Conservation (phyloP, 2,113 vertebrate species). For the Pygoscelis adeliae region DNA sequence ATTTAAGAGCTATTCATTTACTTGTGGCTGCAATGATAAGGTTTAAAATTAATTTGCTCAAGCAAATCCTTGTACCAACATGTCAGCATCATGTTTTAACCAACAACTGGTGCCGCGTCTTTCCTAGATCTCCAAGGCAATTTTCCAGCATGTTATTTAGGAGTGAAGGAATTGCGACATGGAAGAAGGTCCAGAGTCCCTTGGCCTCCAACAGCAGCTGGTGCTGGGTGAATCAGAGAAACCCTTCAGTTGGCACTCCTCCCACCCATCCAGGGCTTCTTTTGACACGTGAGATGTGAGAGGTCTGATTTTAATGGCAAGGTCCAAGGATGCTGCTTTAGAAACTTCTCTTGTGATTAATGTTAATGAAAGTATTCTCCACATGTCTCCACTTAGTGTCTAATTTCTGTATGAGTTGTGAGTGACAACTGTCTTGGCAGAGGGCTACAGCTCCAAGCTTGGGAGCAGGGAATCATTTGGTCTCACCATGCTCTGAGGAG, state of each 20-base stretch:
- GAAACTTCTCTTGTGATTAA: neutral
- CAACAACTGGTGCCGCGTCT: neutral
- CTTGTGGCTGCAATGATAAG: neutral
- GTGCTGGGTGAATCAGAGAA: neutral
- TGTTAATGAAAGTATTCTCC: neutral
- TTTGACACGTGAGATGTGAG: fast-evolving
- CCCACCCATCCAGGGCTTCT: neutral
- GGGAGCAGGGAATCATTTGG: neutral
- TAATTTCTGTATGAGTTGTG: neutral
- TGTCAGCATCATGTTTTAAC: neutral
- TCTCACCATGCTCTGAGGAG: neutral
- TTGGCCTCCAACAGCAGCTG: neutral
- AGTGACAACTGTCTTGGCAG: neutral
- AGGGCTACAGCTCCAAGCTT: neutral
- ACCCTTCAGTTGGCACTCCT: neutral
- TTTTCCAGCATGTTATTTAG: neutral
- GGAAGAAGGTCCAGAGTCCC: neutral
- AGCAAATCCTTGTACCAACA: neutral
- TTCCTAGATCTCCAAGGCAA: neutral
- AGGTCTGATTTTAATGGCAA: neutral
- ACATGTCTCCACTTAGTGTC: neutral
- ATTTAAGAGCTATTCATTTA: neutral
- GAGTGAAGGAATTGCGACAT: neutral
- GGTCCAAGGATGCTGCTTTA: neutral
- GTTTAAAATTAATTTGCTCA: neutral